Base-by-base conservation (phyloP, 2,888 invertebrate species). In the Rotaria socialis region DNA sequence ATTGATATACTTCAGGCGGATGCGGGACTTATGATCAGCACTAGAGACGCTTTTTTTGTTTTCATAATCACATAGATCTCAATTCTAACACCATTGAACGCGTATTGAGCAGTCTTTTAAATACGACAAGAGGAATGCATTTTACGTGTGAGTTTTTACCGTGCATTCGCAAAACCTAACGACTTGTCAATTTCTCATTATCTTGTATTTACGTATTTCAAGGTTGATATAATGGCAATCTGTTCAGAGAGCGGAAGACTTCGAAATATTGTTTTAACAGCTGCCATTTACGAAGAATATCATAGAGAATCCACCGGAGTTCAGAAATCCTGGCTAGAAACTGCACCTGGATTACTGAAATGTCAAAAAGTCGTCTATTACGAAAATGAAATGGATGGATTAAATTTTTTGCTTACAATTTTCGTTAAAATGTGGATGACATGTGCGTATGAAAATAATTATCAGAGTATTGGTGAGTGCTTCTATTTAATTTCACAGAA, bases 381-480 rank as follows among this genome's bases (percentile, higher is more conserved):
- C 60, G n/a, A 5, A 60, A n/a, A 60, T 1, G 60, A 10, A n/a
- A 3, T 60, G 60, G 60, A 60, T 60, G 19, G 3, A 24, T 60
- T 24, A 60, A 60, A 60, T 27, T n/a, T 60, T 19, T 7, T 60
- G 7, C 67, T 67, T 67, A 35, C 67, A 41, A 67, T 67, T 35
- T 67, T 67, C 22, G 67, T 67, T 67, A 67, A 67, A 67, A 27
- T 14, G 14, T 67, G 67, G 67, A n/a, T 67, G 35, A 7, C 67
- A 67, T 67, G 22, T 16, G 67, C 67, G 8, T 67, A 67, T 67
- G 67, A 67, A n/a, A 67, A 67, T 35, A 67, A 67, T 35, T 67
- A 67, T 67, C 67, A 67, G 67, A 67, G 67, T 67, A 35, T 67
- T 67, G 67, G 67, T 67, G 67, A 67, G 67, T 67, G 67, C 14